These are phyloP conservation scores for Heliconius hermathena DNA, from an alignment of 1,140 invertebrate species.

Conservation along the genomic window DNA sequence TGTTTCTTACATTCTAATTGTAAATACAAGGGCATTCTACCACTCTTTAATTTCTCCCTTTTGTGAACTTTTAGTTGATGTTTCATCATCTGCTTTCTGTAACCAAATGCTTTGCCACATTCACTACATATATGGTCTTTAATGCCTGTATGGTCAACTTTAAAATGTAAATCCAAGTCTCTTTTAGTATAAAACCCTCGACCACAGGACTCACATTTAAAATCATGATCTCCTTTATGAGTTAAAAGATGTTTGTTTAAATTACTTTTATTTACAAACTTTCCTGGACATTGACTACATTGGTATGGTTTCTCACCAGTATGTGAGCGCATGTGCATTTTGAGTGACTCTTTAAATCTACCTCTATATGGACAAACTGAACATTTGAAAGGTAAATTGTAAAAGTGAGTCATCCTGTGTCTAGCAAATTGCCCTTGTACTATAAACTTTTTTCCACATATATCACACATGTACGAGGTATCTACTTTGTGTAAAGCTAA, in stretches of 20 bases:
- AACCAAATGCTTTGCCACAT: constrained; percentile 81
- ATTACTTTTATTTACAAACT: constrained; percentile 80
- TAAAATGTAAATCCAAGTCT: constrained; percentile 64
- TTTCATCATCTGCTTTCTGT: constrained; percentile 80
- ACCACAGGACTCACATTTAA: constrained; percentile 66
- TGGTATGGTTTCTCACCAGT: constrained; percentile 80
- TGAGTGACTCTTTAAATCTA: constrained; percentile 68
- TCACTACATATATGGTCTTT: constrained; percentile 79
- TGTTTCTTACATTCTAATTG: constrained; percentile 43
- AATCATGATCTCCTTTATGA: constrained; percentile 63
- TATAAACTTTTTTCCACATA: constrained; percentile 72
- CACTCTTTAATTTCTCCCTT: constrained; percentile 66
- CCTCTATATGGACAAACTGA: constrained; percentile 68
- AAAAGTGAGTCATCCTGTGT: constrained; percentile 66
- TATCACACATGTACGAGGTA: constrained; percentile 63
- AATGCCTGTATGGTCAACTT: constrained; percentile 79
- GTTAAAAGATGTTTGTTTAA: constrained; percentile 75
- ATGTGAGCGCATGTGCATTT: constrained; percentile 79
- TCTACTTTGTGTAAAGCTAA: constrained; percentile 57
- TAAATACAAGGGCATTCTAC: constrained; percentile 66
- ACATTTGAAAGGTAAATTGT: constrained; percentile 69
- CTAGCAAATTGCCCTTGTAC: constrained; percentile 59
- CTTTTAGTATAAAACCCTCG: constrained; percentile 65
- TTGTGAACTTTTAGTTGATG: constrained; percentile 80
- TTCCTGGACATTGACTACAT: constrained; percentile 75